Evolutionary conservation across 2,797 vertebrate species (phyloP).

Genomic region (Hydrocynus forskahlii): DNA sequence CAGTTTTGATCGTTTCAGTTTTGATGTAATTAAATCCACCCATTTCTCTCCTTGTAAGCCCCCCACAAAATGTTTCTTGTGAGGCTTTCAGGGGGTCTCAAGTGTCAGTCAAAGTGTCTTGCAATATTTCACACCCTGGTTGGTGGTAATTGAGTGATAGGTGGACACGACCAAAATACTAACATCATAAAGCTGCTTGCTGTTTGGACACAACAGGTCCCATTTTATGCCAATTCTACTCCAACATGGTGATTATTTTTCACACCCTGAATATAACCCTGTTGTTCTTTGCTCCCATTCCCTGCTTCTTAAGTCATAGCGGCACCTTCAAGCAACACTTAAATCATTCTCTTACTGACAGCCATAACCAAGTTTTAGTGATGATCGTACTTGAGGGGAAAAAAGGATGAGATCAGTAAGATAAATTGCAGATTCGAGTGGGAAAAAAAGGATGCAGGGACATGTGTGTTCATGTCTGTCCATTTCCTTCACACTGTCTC

Average conservation of each 20-base stretch:
- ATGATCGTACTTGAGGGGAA: not conserved
- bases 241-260: not conserved
- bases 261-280: not conserved
- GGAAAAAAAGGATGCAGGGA: not conserved
- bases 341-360: not conserved
- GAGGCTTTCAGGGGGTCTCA: no score
- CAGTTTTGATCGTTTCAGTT: no score
- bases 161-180: no score
- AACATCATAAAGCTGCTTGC: not conserved
- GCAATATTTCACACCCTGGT: no score
- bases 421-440: not conserved
- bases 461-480: no score
- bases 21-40: no score
- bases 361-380: not conserved
- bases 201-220: not conserved
- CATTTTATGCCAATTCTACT: not conserved
- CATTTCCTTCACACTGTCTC: no score
- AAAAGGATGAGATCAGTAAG: not conserved
- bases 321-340: not conserved
- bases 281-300: not conserved
- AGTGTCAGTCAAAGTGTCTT: no score
- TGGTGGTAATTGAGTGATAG: no score
- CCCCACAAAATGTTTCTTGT: no score
- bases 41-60: no score
- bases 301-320: not conserved